phyloP scores from a whole-genome alignment of 2,113 vertebrate species.

The Halichoeres trimaculatus region DNA sequence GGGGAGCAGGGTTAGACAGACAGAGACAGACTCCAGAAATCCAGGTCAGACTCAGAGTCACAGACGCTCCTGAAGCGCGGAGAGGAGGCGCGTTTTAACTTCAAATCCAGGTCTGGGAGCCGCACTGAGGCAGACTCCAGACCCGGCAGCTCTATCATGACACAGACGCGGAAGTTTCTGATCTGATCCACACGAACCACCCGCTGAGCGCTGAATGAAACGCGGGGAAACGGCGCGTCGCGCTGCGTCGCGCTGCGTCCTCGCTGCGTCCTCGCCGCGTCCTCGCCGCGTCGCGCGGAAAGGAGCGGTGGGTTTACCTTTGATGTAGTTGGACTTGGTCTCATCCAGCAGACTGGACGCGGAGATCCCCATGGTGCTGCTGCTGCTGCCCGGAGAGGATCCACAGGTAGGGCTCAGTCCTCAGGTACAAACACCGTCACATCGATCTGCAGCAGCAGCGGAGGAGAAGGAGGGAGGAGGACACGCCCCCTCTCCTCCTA shows the following conservation, averaged over 20 bases:
- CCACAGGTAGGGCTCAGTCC: slow-evolving; percentile 53
- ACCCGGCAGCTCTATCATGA: neutral
- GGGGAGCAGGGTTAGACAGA: fast-evolving
- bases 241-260: too few species aligned
- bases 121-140: neutral
- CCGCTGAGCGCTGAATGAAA: neutral
- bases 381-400: slow-evolving; percentile 10
- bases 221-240: too few species aligned
- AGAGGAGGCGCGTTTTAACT: neutral
- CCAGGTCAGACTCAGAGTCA: neutral
- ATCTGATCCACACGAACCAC: fast-evolving
- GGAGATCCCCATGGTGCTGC: slow-evolving; percentile 86
- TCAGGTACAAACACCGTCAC: slow-evolving; percentile 55
- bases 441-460: neutral
- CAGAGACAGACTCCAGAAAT: too few species aligned
- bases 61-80: neutral
- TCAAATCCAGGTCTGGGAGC: neutral
- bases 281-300: neutral
- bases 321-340: slow-evolving; percentile 86
- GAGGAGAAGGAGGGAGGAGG: neutral
- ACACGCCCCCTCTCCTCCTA: slow-evolving; percentile 5
- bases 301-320: slow-evolving; percentile 79
- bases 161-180: neutral
- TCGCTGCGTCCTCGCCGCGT: too few species aligned
- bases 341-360: slow-evolving; percentile 90